These are phyloP conservation scores for Hippocampus abdominalis DNA, from an alignment of 2,113 vertebrate genomes.

Conservation along the genomic window DNA sequence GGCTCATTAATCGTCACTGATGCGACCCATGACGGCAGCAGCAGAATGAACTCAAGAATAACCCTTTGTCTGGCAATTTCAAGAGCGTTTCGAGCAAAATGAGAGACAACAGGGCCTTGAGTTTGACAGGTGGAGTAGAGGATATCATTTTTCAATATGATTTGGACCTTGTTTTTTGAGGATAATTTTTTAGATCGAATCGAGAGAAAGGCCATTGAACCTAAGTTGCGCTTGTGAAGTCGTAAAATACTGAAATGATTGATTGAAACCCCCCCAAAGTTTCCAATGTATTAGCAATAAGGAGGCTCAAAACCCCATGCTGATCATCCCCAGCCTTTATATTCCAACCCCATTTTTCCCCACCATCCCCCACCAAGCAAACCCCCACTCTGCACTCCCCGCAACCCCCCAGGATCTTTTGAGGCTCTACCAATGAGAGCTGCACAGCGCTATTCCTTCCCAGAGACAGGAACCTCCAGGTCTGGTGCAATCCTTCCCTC, in stretches of 20 bases:
- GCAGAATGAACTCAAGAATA: too few relatives aligned
- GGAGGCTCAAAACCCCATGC: conserved; percentile 24
- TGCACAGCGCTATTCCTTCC: conserved; percentile 64
- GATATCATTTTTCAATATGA: too few relatives aligned
- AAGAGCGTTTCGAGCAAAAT: too few relatives aligned
- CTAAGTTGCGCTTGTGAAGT: not conserved
- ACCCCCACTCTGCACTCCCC: conserved; percentile 36
- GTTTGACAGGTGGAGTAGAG: too few relatives aligned
- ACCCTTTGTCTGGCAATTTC: too few relatives aligned
- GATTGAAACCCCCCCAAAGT: not conserved
- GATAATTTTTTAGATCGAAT: not conserved
- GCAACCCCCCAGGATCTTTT: conserved; percentile 57
- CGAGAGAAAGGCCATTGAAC: not conserved
- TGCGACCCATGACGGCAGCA: too few relatives aligned
- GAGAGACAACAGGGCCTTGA: too few relatives aligned
- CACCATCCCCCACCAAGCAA: conserved; percentile 39
- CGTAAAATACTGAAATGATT: not conserved
- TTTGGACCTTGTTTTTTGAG: too few relatives aligned
- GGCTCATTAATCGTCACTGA: too few relatives aligned
- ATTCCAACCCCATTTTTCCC: conserved; percentile 24
- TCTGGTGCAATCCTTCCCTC: conserved; percentile 39
- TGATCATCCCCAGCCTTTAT: conserved; percentile 48
- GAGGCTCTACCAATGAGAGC: conserved; percentile 67
- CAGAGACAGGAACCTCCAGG: conserved; percentile 62
- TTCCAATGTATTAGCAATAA: conserved; percentile 31